Base-by-base conservation (phyloP, 2,797 vertebrate genomes). In the Babyrousa celebensis region DNA sequence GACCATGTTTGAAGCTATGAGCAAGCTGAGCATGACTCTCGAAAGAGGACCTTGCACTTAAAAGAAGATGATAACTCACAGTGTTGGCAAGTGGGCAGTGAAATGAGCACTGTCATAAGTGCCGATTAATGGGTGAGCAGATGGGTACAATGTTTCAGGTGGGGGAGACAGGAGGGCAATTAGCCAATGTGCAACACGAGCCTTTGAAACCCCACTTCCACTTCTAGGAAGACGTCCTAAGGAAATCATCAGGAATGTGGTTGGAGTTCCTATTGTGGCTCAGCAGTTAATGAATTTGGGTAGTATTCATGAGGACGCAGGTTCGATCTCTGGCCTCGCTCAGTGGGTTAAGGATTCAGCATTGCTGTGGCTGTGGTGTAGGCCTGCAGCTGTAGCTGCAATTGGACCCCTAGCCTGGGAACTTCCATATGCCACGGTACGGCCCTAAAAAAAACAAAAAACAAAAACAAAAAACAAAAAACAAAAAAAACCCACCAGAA, bases 61-160 rank as follows among this genome's bases (percentile, higher is more conserved):
- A 52, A 92, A 95, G 85, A 82, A 79, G 29, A 29, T 60, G 83
- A 48, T 60, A 90, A 91, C 40, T 84, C 94, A 54, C 4, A 54
- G 48, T 48, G 70, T 65, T 91, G 90, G 88, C 74, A 75, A 94
- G 65, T 71, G 54, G 43, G 29, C 70, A 54, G 60, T 29, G 29
- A 63, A 83, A 77, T 0, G 0, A 58, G 58, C 5, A 48, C 56
- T 12, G 52, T 77, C 56, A 32, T 16, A 12, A 85, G 29, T 56
- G 23, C 52, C 58, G 52, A 78, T 89, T 25, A 62, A 71, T 62
- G 67, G 18, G 63, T 40, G 65, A 18, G 3, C 10, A n/a, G 23
- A 60, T 0, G 29, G 20, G 25, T 62, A 25, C 65, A 32, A 40
- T 60, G 18, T 71, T 77, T 68, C 32, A 5, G 62, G 25, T 36